Conservation (phyloP, 2,113 vertebrate genomes). For the Mobula hypostoma region DNA sequence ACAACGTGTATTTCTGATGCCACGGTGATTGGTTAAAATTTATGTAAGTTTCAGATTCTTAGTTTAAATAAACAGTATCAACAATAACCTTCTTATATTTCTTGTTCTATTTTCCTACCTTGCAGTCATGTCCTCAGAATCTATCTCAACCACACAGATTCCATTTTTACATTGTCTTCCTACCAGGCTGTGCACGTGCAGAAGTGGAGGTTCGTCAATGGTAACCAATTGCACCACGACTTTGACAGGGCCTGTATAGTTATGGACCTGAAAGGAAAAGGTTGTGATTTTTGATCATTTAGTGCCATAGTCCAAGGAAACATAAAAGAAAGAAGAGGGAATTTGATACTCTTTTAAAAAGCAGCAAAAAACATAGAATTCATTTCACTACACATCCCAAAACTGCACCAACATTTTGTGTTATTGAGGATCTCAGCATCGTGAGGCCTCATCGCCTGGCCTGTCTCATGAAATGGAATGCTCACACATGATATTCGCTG, state of each 20-base stretch:
- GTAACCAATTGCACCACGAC: constrained; percentile 36
- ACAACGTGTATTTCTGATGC: not conserved
- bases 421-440: too few relatives aligned
- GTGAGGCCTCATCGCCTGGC: too few relatives aligned
- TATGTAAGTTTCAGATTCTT: not conserved
- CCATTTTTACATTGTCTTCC: constrained; percentile 38
- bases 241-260: constrained; percentile 38
- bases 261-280: constrained; percentile 25
- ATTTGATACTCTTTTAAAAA: not conserved
- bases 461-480: too few relatives aligned
- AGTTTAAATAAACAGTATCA: not conserved
- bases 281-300: not conserved
- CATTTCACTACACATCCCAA: not conserved
- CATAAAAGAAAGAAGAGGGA: not conserved
- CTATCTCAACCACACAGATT: constrained; percentile 24
- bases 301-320: not conserved
- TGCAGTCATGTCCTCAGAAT: constrained; percentile 31
- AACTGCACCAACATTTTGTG: too few relatives aligned
- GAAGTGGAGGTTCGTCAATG: constrained; percentile 33
- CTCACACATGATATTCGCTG: too few relatives aligned
- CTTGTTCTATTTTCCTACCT: constrained; percentile 13
- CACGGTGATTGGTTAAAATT: not conserved
- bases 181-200: constrained; percentile 38
- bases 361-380: not conserved
- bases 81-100: not conserved